Evolutionary conservation across 2,113 vertebrate genomes (phyloP).

Genomic region (Centropristis striata): DNA sequence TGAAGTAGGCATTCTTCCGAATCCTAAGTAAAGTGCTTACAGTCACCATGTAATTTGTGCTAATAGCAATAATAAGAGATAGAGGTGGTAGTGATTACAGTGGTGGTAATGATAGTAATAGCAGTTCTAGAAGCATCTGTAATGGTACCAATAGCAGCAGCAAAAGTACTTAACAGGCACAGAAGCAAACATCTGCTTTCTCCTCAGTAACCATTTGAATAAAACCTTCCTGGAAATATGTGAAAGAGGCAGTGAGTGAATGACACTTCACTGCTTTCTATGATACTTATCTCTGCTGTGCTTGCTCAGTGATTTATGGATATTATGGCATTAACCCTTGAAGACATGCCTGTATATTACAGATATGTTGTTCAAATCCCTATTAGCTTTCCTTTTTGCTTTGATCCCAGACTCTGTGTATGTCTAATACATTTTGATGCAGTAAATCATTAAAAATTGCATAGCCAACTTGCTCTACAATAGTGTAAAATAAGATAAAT

Average conservation of each 20-base stretch:
- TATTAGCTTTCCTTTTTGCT: neutral
- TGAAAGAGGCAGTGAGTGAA: conserved; percentile 1
- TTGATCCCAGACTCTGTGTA: neutral
- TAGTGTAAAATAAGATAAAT: neutral
- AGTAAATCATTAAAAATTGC: neutral
- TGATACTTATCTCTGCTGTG: conserved; percentile 15
- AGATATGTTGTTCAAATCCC: neutral
- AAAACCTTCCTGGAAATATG: conserved; percentile 19
- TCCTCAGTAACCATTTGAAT: conserved; percentile 24
- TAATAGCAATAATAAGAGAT: neutral
- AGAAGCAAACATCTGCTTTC: conserved; percentile 18
- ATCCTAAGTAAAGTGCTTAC: neutral
- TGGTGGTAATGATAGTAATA: neutral
- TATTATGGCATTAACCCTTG: conserved; percentile 24
- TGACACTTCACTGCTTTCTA: conserved; percentile 28
- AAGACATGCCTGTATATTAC: neutral
- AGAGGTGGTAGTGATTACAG: neutral
- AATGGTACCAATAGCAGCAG: neutral
- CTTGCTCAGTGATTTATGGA: conserved; percentile 30
- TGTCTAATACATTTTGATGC: neutral
- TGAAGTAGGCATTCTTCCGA: neutral
- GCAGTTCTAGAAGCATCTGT: neutral
- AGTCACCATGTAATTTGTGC: neutral
- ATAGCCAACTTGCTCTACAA: neutral
- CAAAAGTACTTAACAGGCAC: neutral